These are phyloP conservation scores for Lithophane ornitopus DNA, from an alignment of 2,888 invertebrate species.

Conservation along the genomic window DNA sequence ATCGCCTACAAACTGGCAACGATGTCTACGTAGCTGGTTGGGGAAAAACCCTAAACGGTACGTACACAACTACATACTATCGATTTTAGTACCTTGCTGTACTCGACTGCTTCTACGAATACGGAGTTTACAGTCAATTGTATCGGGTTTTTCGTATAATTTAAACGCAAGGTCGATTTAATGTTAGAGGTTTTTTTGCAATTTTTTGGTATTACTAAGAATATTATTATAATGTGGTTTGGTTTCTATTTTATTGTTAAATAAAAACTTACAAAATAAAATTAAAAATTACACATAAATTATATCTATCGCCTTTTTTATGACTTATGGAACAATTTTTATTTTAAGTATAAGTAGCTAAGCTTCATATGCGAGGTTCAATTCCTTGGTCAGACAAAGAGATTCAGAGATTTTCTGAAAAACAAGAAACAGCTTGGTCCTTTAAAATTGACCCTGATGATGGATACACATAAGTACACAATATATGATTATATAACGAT, in stretches of 20 bases:
- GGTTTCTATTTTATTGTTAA: not conserved
- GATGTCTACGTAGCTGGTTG: constrained; percentile 91
- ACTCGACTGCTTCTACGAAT: constrained; percentile 45
- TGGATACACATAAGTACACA: too few species aligned
- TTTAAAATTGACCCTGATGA: not conserved
- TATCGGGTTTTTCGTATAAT: constrained; percentile 62
- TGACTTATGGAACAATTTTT: not conserved
- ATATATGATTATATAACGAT: too few species aligned
- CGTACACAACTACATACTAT: constrained; percentile 61
- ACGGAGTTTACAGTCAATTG: constrained; percentile 26
- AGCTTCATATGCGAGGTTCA: not conserved
- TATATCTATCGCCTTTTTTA: too few species aligned
- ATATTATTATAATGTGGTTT: not conserved
- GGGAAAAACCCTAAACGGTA: constrained; percentile 91
- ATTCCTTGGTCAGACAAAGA: not conserved
- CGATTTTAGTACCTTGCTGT: constrained; percentile 66
- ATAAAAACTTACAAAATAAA: not conserved
- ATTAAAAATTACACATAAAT: not conserved
- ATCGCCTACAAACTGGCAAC: constrained; percentile 81
- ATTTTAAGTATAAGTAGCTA: not conserved
- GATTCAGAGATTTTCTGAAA: not conserved
- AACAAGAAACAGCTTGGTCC: not conserved
- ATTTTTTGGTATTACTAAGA: not conserved
- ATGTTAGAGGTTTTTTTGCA: not conserved
- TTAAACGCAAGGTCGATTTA: constrained; percentile 38